Evolutionary conservation across 2,888 invertebrate genomes (phyloP).

Genomic region (Pandemis heparana): DNA sequence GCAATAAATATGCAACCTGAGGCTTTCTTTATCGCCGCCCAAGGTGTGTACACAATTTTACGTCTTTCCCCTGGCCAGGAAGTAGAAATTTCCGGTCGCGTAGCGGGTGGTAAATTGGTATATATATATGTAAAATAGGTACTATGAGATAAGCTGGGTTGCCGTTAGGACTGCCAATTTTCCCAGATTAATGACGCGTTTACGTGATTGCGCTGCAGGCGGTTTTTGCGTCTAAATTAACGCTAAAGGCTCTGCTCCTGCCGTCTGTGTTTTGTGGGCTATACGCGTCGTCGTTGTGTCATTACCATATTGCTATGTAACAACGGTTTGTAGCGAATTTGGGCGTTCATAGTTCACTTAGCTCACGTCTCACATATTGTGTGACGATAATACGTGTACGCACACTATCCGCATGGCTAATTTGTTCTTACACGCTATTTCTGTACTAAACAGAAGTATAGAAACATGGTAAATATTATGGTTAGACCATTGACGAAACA

Average conservation of each 20-base stretch:
- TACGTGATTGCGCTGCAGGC: too few species aligned
- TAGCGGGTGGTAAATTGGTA: too few species aligned
- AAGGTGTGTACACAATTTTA: too few species aligned
- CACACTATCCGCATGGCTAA: conserved; percentile 22
- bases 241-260: not conserved
- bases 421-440: conserved; percentile 11
- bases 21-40: too few species aligned
- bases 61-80: too few species aligned
- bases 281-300: not conserved
- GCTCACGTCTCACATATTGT: conserved; percentile 4
- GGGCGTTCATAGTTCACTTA: conserved; percentile 5
- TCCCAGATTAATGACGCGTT: too few species aligned
- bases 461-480: conserved; percentile 14
- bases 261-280: not conserved
- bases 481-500: not conserved
- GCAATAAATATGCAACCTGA: too few species aligned
- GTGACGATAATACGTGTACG: conserved; percentile 11
- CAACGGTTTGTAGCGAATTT: conserved; percentile 12
- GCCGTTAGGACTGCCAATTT: too few species aligned
- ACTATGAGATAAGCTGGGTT: too few species aligned
- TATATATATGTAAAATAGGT: too few species aligned
- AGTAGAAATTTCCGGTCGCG: too few species aligned
- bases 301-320: not conserved
- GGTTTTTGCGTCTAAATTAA: too few species aligned
- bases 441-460: not conserved